Percentiles rank a stretch among this genome's conserved stretches.
Conservation (phyloP, 2,113 vertebrate species). For the Ptilorrhoa leucosticta region DNA sequence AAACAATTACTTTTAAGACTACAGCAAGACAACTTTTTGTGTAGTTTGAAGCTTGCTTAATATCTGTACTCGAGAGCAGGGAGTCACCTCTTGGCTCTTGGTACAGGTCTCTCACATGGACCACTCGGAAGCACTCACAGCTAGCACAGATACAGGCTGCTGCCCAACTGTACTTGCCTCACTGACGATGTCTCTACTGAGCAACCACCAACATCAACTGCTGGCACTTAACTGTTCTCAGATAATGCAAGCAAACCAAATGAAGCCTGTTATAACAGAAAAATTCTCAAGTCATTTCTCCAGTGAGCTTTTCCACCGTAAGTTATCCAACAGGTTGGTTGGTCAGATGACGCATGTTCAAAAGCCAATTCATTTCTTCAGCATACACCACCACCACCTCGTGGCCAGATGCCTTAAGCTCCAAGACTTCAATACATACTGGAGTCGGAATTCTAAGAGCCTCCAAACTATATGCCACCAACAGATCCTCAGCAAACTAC, state of each 20-base stretch:
- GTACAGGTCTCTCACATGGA: background rate
- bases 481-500: background rate
- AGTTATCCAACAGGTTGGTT: background rate
- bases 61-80: background rate
- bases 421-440: background rate
- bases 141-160: background rate
- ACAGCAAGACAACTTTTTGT: background rate
- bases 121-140: accelerated
- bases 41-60: background rate
- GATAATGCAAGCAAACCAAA: background rate
- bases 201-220: background rate
- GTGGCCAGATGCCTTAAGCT: constrained; percentile 10
- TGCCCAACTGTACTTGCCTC: background rate
- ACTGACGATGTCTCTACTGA: background rate
- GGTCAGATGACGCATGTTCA: background rate
- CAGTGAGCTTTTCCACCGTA: background rate
- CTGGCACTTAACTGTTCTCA: background rate
- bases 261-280: background rate
- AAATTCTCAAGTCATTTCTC: background rate
- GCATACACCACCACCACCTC: constrained; percentile 38
- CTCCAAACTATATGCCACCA: background rate
- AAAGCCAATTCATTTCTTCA: background rate
- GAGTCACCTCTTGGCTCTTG: background rate
- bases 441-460: background rate
- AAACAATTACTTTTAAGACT: background rate